Conservation (phyloP, 2,113 vertebrate species). For the Oryzias celebensis region DNA sequence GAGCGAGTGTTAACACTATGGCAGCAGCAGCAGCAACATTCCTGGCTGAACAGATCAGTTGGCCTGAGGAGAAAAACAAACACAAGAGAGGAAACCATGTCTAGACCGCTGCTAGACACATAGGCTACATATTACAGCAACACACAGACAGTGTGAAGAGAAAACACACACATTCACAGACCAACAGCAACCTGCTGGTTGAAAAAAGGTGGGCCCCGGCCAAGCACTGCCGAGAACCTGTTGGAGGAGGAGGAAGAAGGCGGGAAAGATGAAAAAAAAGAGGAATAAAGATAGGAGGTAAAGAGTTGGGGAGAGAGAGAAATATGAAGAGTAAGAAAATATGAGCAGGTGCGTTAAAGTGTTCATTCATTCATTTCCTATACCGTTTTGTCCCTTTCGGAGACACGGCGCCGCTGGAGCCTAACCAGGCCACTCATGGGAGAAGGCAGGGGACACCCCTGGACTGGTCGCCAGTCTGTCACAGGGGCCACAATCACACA, state of each 20-base stretch:
- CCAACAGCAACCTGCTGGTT: conserved; percentile 68
- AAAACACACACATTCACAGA: conserved; percentile 41
- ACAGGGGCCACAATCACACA: too few species aligned
- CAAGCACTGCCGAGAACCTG: conserved; percentile 68
- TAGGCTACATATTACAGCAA: conserved; percentile 29
- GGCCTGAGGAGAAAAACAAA: conserved; percentile 77
- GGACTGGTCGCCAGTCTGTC: too few species aligned
- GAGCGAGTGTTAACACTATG: conserved; percentile 59
- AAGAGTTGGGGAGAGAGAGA: conserved; percentile 25
- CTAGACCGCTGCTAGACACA: conserved; percentile 65
- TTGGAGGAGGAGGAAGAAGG: conserved; percentile 14
- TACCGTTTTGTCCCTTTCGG: too few species aligned
- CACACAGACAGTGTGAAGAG: conserved; percentile 23
- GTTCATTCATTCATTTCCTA: too few species aligned
- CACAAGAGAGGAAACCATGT: conserved; percentile 76
- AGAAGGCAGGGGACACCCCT: too few species aligned
- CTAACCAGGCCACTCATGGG: too few species aligned
- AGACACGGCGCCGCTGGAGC: too few species aligned
- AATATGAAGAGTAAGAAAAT: background rate
- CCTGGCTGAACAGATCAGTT: conserved; percentile 76
- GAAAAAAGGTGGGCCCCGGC: conserved; percentile 66
- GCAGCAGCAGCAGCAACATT: conserved; percentile 74
- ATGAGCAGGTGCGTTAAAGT: background rate
- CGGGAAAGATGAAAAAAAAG: conserved; percentile 28
- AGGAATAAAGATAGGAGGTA: conserved; percentile 45